These are phyloP conservation scores for Sphaerophoria rueppellii DNA, from an alignment of 2,888 invertebrate species.

Conservation along the genomic window DNA sequence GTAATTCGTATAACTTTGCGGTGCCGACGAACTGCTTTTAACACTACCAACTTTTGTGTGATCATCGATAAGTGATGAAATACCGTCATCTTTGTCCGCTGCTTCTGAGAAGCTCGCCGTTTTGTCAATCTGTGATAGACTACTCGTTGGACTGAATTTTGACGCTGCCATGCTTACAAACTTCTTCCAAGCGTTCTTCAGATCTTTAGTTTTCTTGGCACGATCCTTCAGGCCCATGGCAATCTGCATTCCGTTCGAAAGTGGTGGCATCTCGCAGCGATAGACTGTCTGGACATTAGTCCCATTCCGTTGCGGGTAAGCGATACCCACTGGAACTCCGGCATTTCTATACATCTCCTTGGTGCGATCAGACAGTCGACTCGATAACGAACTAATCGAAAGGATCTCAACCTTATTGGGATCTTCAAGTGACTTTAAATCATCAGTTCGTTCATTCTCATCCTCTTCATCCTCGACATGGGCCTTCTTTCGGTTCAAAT, in stretches of 20 bases:
- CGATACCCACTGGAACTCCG: conserved; percentile 80
- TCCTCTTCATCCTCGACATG: conserved; percentile 53
- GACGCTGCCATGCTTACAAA: conserved; percentile 82
- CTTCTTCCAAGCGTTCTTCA: conserved; percentile 82
- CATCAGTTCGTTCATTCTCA: conserved; percentile 45
- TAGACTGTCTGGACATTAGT: conserved; percentile 80
- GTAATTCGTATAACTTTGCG: conserved; percentile 77
- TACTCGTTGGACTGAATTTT: conserved; percentile 81
- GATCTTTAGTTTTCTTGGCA: conserved; percentile 82
- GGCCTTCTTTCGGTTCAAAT: conserved; percentile 79
- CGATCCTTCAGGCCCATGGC: conserved; percentile 82
- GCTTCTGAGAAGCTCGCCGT: conserved; percentile 77
- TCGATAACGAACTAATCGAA: conserved; percentile 80
- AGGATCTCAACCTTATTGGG: conserved; percentile 80
- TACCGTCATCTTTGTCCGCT: conserved; percentile 79
- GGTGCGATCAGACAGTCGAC: conserved; percentile 80
- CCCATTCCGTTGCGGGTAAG: conserved; percentile 79
- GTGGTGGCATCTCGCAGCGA: conserved; percentile 80
- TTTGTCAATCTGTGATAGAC: conserved; percentile 78
- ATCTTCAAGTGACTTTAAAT: conserved; percentile 74
- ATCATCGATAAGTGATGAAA: conserved; percentile 80
- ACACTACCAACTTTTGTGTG: conserved; percentile 76
- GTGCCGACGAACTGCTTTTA: conserved; percentile 77
- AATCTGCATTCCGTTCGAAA: conserved; percentile 82
- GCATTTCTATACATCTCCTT: conserved; percentile 81